Base-by-base conservation (phyloP, 1,140 invertebrate species). In the Chrysopa pallens region DNA sequence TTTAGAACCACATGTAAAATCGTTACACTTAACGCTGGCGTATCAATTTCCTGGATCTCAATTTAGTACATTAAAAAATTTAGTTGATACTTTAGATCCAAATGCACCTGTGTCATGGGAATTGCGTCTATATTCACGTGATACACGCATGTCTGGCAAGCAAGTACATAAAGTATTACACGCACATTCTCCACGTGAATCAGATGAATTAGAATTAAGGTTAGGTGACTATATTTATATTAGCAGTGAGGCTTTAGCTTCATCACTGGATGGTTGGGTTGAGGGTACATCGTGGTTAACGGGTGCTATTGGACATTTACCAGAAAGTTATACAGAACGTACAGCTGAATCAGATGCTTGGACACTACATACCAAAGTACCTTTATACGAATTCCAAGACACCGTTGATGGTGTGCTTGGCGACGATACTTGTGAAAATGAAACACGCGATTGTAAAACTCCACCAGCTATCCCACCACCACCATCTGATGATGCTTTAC, bases 291-390 rank as follows among this genome's bases (percentile, higher is more conserved):
- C 85, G 1, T 91, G 85, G 85, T 62, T 88, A 13, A 90, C 86
- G 8, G 88, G 84, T 23, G 71, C 69, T 42, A 71, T 72, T 12
- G 87, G 87, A 0, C 77, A 76, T 52, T 64, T 91, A 48, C 87
- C 87, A 1, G 73, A 76, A 37, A 80, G 82, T 52, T 87, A 85
- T 48, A 86, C 85, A 0, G 75, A 79, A 55, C 69, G 80, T 31
- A 84, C 83, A 1, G 78, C 84, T 0, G 86, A 91, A 55, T 88
- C 84, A 2, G 85, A 89, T 63, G 80, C 85, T 1, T 92, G 88
- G 88, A 90, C 85, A 5, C 55, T 90, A 28, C 87, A 92, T 53
- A 73, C 74, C 55, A 72, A 75, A 13, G 62, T 80, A 8, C 66
- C 68, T 17, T 62, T 80, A 33, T 33, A 12, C 6, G n/a, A 33